These are phyloP conservation scores for Mycalesis mineus DNA, from an alignment of 2,888 invertebrate species.

Conservation along the genomic window DNA sequence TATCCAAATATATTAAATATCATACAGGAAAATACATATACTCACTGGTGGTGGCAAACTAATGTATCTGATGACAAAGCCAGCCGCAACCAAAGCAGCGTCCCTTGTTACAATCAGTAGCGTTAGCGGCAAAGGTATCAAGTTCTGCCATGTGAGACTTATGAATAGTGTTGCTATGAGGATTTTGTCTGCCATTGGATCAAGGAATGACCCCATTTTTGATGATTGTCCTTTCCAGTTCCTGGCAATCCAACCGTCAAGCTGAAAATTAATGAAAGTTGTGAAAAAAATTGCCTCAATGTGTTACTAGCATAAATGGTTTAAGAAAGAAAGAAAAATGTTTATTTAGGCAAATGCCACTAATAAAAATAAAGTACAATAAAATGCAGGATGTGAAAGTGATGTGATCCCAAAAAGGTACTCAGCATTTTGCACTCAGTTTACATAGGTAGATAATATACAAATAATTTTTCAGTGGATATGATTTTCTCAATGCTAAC, in stretches of 20 bases:
- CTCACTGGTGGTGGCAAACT: conserved; percentile 93
- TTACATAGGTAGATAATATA: too few species aligned
- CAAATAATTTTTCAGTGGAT: too few species aligned
- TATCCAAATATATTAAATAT: too few species aligned
- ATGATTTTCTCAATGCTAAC: too few species aligned
- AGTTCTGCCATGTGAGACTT: conserved; percentile 88
- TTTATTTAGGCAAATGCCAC: too few species aligned
- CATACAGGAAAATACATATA: conserved; percentile 28
- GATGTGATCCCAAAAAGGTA: too few species aligned
- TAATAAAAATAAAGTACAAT: too few species aligned
- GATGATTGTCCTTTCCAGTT: conserved; percentile 94
- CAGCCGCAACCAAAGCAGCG: conserved; percentile 87
- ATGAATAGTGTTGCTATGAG: conserved; percentile 93
- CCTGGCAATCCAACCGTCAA: conserved; percentile 98
- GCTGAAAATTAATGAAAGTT: conserved; percentile 61
- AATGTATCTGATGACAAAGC: conserved; percentile 93
- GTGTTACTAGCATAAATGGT: too few species aligned
- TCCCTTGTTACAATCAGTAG: conserved; percentile 91
- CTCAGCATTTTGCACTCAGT: too few species aligned
- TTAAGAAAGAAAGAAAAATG: too few species aligned
- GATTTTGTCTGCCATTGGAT: conserved; percentile 98
- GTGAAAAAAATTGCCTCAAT: too few species aligned
- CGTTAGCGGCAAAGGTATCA: conserved; percentile 90
- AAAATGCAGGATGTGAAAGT: too few species aligned
- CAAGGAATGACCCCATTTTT: conserved; percentile 95